Evolutionary conservation across 1,140 invertebrate species (phyloP), one percentile per base, ranked within the genome.

Genomic region (Stratiolaelaps scimitus): DNA sequence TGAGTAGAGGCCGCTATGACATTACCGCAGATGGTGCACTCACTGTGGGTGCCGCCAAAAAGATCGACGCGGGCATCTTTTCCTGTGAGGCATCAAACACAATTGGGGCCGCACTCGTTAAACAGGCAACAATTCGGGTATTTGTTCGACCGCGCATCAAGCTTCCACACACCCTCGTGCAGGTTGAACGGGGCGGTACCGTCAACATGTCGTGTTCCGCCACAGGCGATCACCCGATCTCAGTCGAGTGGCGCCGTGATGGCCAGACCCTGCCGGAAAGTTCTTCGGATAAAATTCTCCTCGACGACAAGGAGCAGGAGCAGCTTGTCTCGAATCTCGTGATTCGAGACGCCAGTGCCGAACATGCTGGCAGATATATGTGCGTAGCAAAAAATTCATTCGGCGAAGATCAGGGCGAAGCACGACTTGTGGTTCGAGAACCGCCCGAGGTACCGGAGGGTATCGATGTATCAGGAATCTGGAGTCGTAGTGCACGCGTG

Each of bases 1-100:
- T 60, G 23, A 60, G 15, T 60, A 60, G 53, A 60, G 23, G 53
- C 53, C 53, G 53, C 53, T 60, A 60, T 26, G 53, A 60, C 23
- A 60, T 60, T 23, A 60, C 53, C 10, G 53, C 23, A 26, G 53
- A 60, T 60, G 53, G 53, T 15, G 53, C 53, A 60, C 53, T 60
- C 26, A 34, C 26, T 20, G 53, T 60, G 13, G 26, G 10, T 10
- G 26, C 53, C 6, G 53, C 53, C 6, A 60, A 60, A 34, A 60
- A 60, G 23, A 60, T 60, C 23, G 53, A 60, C 23, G 53, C 53
- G 17, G 53, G 53, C 23, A 26, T 60, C 13, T 60, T 60, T 60
- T 60, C 53, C 13, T 60, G 53, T 23, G 53, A 60, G 34, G 53
- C 53, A 19, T 60, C 53, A 23, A 60, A 60, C 53, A 15, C 26